These are phyloP conservation scores for Drosophila siamana DNA, from an alignment of 2,888 invertebrate genomes.

Conservation along the genomic window DNA sequence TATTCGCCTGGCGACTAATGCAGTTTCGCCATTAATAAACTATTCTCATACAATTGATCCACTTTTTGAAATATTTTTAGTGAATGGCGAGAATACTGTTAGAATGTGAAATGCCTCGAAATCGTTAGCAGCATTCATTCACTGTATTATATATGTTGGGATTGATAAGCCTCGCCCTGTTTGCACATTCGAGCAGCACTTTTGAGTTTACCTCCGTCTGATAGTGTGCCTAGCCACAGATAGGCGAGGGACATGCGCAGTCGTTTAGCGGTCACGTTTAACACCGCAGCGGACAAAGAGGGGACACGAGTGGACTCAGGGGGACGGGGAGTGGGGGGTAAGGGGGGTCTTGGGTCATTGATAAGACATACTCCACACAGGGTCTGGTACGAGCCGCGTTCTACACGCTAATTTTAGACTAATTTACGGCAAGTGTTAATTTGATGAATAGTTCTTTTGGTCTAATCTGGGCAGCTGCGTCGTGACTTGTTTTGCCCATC, in stretches of 20 bases:
- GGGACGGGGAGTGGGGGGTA: background rate
- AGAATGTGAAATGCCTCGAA: background rate
- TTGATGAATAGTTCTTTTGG: constrained; percentile 51
- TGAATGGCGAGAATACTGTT: background rate
- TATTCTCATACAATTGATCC: constrained; percentile 19
- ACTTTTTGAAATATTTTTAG: background rate
- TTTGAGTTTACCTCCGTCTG: constrained; percentile 29
- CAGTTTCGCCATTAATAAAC: constrained; percentile 27
- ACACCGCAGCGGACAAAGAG: constrained; percentile 18
- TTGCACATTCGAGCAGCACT: constrained; percentile 30
- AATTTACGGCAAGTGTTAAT: constrained; percentile 57
- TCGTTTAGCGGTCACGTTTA: constrained; percentile 63
- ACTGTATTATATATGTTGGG: constrained; percentile 11
- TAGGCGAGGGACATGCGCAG: constrained; percentile 29
- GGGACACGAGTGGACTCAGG: background rate
- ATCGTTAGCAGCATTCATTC: constrained; percentile 11
- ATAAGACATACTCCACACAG: constrained; percentile 29
- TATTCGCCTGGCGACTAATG: constrained; percentile 26
- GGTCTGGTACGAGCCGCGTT: constrained; percentile 1
- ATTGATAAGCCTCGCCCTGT: constrained; percentile 42
- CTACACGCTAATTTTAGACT: constrained; percentile 29
- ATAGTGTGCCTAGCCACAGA: constrained; percentile 33
- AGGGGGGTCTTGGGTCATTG: constrained; percentile 18
- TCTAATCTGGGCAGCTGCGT: background rate
- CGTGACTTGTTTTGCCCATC: background rate